Evolutionary conservation across 64 coral and sea anemone genomes (phyloP), one percentile per base, ranked within the genome.

Genomic region (Catalaphyllia jardinei): DNA sequence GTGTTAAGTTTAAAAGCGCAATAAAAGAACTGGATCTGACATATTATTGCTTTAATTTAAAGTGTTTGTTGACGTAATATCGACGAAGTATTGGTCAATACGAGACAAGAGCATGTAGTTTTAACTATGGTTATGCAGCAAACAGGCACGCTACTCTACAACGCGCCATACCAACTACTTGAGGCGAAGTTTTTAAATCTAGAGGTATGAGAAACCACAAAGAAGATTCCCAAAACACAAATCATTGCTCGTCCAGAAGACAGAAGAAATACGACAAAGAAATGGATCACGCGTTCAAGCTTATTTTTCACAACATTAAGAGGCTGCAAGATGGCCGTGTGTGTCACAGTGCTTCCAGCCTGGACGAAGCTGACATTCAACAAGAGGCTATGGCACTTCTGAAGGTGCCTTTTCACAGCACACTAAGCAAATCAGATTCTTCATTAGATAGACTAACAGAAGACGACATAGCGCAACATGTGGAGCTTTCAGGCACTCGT

Each of bases 231-330:
- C 31, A 67, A 38, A 83, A 62, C 61, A 67, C 67, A 61, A 61
- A 83, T 15, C 42, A 30, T 10, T 39, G 12, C 35, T 38, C 15
- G 22, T 31, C 78, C 12, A 64, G 61, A 65, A 60, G 33, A 67
- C 60, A 31, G 0, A 31, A 28, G 8, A 31, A 61, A 4, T 85
- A 85, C 39, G 62, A 85, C 63, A 69, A 71, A 71, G 81, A 69
- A 52, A 85, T 85, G 81, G 62, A 85, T 52, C 81, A 85, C 20
- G 81, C 81, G 7, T 85, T 85, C 20, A 71, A 63, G 50, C 39
- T 85, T n/a, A 85, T 85, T 7, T 85, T 85, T n/a, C 81, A 85
- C 81, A 85, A 85, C 62, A 85, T 85, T 35, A 85, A 85, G 16
- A 69, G 81, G 33, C 35, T 85, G 22, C 31, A 85, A 71, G 81